Conservation (phyloP, 2,888 invertebrate species). For the Clunio marinus region DNA sequence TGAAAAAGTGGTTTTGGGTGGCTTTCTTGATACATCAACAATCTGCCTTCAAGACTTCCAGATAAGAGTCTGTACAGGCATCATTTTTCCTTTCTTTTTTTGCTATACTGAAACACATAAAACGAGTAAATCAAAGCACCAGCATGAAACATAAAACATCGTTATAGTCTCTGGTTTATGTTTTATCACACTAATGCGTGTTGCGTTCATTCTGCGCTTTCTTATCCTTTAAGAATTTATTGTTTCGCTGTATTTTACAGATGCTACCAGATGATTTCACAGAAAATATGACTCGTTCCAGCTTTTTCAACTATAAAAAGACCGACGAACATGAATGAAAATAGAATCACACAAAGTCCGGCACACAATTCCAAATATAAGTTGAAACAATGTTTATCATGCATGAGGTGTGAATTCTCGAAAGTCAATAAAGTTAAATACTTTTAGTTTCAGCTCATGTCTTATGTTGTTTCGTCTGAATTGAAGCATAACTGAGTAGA, state of each 20-base stretch:
- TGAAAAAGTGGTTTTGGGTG: slow-evolving; percentile 1
- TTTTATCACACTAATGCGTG: not conserved
- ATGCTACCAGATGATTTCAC: not conserved
- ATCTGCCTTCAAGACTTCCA: not conserved
- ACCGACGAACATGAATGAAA: not conserved
- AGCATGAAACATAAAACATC: not conserved
- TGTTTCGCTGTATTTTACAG: not conserved
- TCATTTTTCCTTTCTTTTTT: not conserved
- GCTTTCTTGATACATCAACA: not conserved
- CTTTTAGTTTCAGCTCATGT: not conserved
- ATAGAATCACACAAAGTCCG: no score
- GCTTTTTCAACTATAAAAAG: no score
- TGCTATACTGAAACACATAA: not conserved
- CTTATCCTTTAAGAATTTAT: not conserved
- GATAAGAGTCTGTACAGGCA: not conserved
- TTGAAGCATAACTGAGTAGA: not conserved
- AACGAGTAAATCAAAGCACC: slow-evolving; percentile 6
- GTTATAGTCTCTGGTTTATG: not conserved
- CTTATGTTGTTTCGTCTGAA: not conserved
- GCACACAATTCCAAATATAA: not conserved
- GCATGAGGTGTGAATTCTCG: slow-evolving; percentile 4
- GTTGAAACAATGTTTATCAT: not conserved
- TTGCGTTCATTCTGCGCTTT: no score
- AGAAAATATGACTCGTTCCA: not conserved
- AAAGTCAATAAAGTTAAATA: slow-evolving; percentile 5